phyloP scores from a whole-genome alignment of 2,113 vertebrate species.

The Vidua macroura region DNA sequence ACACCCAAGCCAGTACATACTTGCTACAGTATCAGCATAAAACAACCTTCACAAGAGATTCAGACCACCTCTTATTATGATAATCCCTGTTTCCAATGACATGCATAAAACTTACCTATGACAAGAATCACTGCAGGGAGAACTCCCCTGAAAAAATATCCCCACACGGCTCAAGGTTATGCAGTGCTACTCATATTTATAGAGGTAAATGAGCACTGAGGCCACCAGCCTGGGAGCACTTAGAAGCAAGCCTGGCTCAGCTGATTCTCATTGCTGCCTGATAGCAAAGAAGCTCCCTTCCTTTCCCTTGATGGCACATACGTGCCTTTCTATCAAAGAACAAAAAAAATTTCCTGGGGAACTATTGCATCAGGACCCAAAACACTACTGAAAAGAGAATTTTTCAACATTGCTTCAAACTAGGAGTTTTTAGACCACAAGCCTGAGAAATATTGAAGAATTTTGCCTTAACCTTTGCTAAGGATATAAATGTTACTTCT shows the following conservation, averaged over 20 bases:
- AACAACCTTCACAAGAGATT: not conserved
- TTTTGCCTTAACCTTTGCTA: not conserved
- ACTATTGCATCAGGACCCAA: not conserved
- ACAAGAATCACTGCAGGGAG: accelerated
- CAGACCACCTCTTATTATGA: not conserved
- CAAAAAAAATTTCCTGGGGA: not conserved
- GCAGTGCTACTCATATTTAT: not conserved
- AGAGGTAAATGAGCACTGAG: not conserved
- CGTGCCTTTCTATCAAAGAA: not conserved
- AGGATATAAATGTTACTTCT: not conserved
- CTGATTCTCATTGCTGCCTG: not conserved
- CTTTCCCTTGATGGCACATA: not conserved
- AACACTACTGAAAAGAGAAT: not conserved
- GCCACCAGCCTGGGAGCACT: not conserved
- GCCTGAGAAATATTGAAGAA: not conserved
- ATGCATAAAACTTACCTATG: not conserved
- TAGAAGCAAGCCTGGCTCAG: not conserved
- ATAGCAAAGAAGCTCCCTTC: not conserved
- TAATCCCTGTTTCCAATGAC: not conserved
- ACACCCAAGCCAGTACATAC: not conserved
- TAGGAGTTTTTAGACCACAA: not conserved
- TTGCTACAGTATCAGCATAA: not conserved
- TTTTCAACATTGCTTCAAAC: not conserved
- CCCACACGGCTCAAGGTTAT: accelerated
- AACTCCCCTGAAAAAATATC: accelerated